These are phyloP conservation scores for Drosophila arizonae DNA, from an alignment of 1,140 invertebrate genomes.

Conservation along the genomic window DNA sequence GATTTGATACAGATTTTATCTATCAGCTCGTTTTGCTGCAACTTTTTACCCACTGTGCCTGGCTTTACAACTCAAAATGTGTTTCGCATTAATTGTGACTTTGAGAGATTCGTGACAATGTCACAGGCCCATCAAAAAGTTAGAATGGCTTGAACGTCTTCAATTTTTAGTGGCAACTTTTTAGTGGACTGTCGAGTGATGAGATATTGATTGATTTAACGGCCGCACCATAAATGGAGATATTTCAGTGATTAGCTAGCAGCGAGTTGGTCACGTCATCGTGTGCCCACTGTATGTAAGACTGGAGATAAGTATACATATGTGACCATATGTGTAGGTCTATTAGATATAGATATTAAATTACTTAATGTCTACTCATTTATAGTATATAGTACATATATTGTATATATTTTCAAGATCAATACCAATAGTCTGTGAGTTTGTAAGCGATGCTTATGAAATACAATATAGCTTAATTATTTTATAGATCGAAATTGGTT, in stretches of 20 bases:
- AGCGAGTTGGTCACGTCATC: constrained; percentile 56
- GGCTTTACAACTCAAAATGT: constrained; percentile 11
- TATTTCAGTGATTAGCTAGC: constrained; percentile 28
- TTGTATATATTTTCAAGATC: neutral
- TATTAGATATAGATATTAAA: too few relatives aligned
- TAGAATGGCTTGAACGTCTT: constrained; percentile 5
- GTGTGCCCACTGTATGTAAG: constrained; percentile 27
- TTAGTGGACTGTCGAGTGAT: neutral
- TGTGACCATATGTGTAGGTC: neutral
- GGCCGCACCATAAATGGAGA: constrained; percentile 47
- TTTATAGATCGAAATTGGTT: too few relatives aligned
- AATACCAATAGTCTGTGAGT: too few relatives aligned
- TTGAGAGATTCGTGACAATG: constrained; percentile 42
- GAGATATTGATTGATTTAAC: constrained; percentile 58
- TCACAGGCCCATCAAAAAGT: constrained; percentile 25
- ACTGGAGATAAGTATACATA: neutral
- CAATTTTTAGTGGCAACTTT: neutral
- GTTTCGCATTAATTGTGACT: constrained; percentile 31
- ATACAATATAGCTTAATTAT: too few relatives aligned
- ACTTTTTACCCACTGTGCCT: neutral
- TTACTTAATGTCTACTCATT: neutral
- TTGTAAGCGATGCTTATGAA: too few relatives aligned
- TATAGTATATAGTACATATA: neutral
- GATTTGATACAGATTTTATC: too few relatives aligned
- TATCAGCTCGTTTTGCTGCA: neutral